A percentile compares a stretch with the other conserved stretches of the same genome.
Evolutionary conservation across 2,797 vertebrate species (phyloP).

Genomic region (Eleutherodactylus coqui): DNA sequence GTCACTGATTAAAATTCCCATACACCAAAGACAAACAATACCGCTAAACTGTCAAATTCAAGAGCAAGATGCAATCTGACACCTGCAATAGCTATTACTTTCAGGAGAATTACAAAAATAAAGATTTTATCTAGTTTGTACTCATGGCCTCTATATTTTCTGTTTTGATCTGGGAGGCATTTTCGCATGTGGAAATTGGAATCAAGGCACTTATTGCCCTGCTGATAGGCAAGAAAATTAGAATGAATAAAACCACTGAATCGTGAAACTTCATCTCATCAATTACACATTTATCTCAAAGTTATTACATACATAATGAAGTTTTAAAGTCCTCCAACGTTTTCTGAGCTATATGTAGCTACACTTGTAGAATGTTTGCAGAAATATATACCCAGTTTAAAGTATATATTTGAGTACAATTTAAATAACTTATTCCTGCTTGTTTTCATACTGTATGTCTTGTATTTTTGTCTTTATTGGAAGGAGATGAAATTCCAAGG

Average conservation of each 20-base stretch:
- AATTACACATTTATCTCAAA: slow-evolving; percentile 22
- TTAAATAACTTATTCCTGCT: background rate
- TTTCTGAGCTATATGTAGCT: background rate
- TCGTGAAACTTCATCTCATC: slow-evolving; percentile 9
- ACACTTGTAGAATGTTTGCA: background rate
- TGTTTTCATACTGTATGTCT: background rate
- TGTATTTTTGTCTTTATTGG: background rate
- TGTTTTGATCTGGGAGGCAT: slow-evolving; percentile 10
- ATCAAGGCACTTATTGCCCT: slow-evolving; percentile 1
- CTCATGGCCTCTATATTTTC: background rate
- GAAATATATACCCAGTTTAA: background rate
- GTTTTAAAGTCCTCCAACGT: slow-evolving; percentile 13
- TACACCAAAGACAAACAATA: background rate
- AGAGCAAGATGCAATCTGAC: background rate
- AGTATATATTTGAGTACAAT: background rate
- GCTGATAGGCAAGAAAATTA: slow-evolving; percentile 30
- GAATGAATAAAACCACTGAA: slow-evolving; percentile 24
- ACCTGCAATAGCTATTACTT: background rate
- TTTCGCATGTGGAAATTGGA: slow-evolving; percentile 10
- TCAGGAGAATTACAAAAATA: background rate
- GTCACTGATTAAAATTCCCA: background rate
- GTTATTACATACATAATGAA: slow-evolving; percentile 23
- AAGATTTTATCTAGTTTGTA: background rate
- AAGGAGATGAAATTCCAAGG: background rate
- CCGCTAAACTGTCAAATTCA: background rate